Evolutionary conservation across 2,797 vertebrate species (phyloP), one percentile per base, ranked within the genome.

Genomic region (Mormyrus proboscirostris): DNA sequence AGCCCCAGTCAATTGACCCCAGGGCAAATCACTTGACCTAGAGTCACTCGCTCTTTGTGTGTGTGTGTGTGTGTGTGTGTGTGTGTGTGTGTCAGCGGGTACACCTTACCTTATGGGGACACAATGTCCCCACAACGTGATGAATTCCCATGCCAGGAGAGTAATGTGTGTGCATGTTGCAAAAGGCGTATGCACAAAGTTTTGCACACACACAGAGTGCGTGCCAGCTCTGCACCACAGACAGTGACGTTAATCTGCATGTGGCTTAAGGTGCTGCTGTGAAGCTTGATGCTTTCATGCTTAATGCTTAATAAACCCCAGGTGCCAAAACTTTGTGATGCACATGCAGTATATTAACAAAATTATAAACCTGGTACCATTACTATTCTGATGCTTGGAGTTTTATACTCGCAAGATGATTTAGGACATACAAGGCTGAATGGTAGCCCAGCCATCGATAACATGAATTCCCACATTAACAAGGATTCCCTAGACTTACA

Each of bases 11-110:
- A 95, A 95, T 95, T 96, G 95, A 96, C 94, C 94, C 91, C 19
- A 4, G 91, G 95, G 93, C 94, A 95, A 95, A 96, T 92, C 95
- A 96, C 94, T 96, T 96, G 95, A 96, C 93, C 94, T 89, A 92
- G 89, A 91, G 93, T 92, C 29, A 92, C 90, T 89, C 88, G 93
- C 91, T 91, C 91, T 92, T 69, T 16, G 89, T 89, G 89, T 91
- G 84, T 29, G 49, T 53, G 49, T 85, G 22, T 51, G 49, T 55
- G 50, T 53, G 84, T 29, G 83, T 53, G 22, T 33, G 49, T 53
- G 44, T 29, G 82, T 55, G 84, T 33, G 29, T 33, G 29, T 33
- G 29, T 33, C 29, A 33, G 29, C 16, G 5, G 55, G 0, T n/a
- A 57, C 7, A 57, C 55, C 55, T 57, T n/a, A n/a, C 55, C 55